Evolutionary conservation across 2,797 vertebrate genomes (phyloP), one percentile per base, ranked within the genome.

Genomic region (Antennarius maculatus): DNA sequence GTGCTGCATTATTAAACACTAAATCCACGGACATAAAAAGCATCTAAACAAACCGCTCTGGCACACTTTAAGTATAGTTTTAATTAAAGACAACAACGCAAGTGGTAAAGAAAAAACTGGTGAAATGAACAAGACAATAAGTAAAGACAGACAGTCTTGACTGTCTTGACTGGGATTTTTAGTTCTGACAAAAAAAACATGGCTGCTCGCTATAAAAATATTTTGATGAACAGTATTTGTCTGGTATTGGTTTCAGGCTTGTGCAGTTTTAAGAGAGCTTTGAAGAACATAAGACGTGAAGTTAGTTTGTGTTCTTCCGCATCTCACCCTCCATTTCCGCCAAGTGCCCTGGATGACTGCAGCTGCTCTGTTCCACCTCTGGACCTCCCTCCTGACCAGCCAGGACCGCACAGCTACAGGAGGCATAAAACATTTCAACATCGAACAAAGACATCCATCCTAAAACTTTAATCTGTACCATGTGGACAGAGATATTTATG

Each of bases 311-410:
- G 1, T 54, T 47, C 50, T 27, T 61, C 10, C 39, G 14, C 45
- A 66, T 61, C 95, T 95, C 77, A 99, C 97, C 83, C 83, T 95
- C 96, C 96, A 96, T 34, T 76, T 93, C 84, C 79, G 95, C 97
- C 97, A 99, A 2, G 80, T 65, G 0, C 0, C 88, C 74, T 97
- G 93, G 74, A 99, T 96, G 75, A 91, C 51, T 0, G 61, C 29
- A 12, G 94, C 96, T 55, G 97, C 95, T 14, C 46, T 70, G 55
- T 93, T 91, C 87, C 95, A 92, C 66, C 86, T 95, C 72, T 8
- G 88, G 79, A 97, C 81, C 57, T 56, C 81, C 69, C 54, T 95
- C 89, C 91, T 94, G 74, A 95, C 93, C 49, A 96, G 63, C 98
- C 97, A 99, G 43, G 93, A 93, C 12, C 96, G 93, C 43, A 95